phyloP scores from a whole-genome alignment of 2,797 vertebrate genomes.

The Brotula barbata region DNA sequence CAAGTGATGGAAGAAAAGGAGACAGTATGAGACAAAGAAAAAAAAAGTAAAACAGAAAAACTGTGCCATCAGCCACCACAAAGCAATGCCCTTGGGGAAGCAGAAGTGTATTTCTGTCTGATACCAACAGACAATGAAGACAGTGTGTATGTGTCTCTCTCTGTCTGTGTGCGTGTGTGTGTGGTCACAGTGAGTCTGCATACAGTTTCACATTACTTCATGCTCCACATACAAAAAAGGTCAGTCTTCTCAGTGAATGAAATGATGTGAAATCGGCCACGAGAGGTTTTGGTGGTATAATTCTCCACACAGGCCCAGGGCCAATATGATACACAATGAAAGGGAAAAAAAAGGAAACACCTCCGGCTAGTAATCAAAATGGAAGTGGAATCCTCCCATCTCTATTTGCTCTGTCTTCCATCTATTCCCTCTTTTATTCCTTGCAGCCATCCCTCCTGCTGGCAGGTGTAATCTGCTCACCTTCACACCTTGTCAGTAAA shows the following conservation, averaged over 20 bases:
- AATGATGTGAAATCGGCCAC: conserved; percentile 72
- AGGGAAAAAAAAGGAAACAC: conserved; percentile 36
- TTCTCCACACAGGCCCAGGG: conserved; percentile 45
- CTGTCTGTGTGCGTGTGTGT: conserved; percentile 16
- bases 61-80: conserved; percentile 45
- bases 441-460: conserved; percentile 56
- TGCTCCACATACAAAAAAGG: conserved; percentile 74
- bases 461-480: conserved; percentile 75
- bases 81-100: conserved; percentile 44
- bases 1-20: conserved; percentile 57
- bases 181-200: conserved; percentile 30
- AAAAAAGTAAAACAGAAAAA: conserved; percentile 38
- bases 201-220: conserved; percentile 64
- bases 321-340: conserved; percentile 53
- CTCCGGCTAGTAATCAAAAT: conserved; percentile 59
- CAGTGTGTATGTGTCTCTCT: conserved; percentile 14
- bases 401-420: conserved; percentile 51
- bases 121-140: conserved; percentile 40
- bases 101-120: conserved; percentile 40
- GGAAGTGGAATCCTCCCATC: conserved; percentile 63
- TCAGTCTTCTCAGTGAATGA: conserved; percentile 72
- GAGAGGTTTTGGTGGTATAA: conserved; percentile 52
- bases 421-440: conserved; percentile 44
- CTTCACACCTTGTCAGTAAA: conserved; percentile 72
- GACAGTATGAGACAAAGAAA: conserved; percentile 31